Base-by-base conservation (phyloP, 1,140 invertebrate species). In the Varroa destructor region DNA sequence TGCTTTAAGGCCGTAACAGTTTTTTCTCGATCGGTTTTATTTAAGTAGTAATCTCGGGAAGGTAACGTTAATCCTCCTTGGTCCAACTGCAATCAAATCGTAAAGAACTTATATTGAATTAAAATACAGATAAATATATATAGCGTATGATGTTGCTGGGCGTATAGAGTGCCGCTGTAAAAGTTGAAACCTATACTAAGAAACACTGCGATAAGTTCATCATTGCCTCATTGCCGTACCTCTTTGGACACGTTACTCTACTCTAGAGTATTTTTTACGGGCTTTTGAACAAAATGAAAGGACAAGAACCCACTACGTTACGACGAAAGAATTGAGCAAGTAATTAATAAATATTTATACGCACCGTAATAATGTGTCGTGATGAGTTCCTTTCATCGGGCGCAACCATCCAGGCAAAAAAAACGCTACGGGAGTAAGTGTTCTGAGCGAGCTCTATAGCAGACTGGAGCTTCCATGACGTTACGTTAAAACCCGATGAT, bases 311-410 rank as follows among this genome's bases (percentile, higher is more conserved):
- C 25, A 25, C 25, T 25, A 25, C 25, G 25, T 25, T 25, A 25
- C 25, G 25, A 25, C 25, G 25, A 25, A 25, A 25, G 25, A 25
- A 25, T 25, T 25, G 25, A 25, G 25, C 25, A 25, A 25, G 25
- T 25, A 70, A 74, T 64, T 67, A 12, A 40, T 58, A 1, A 46
- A 40, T 55, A 79, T 81, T 81, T 25, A 25, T 25, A 25, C 25
- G 25, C 78, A 90, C 89, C 80, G 89, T 87, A 75, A 97, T 87
- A 71, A 95, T 87, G 77, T 96, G 87, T 72, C 84, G 85, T 0
- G 86, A 87, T 0, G 92, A 95, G 79, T 97, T 94, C 75, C 87
- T 86, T 77, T 96, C 92, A 78, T 97, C 92, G 79, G 94, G 92
- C 4, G 88, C 89, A 0, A 97, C 91, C 25, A 85, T 88, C 87